phyloP scores from a whole-genome alignment of 2,113 vertebrate species.

The Albula glossodonta region DNA sequence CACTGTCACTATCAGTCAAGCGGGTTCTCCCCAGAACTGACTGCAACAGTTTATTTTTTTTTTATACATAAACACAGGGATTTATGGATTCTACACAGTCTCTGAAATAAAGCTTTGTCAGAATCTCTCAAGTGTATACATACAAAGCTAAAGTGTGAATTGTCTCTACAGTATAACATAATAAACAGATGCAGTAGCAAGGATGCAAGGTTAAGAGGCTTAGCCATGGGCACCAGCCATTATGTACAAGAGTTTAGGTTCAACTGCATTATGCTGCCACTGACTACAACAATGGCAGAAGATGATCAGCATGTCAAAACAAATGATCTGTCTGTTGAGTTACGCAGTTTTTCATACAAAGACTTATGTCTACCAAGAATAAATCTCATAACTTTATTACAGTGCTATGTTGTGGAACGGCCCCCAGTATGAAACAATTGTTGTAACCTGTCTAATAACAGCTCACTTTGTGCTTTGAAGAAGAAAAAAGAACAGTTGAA shows the following conservation, averaged over 20 bases:
- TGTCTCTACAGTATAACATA: not conserved
- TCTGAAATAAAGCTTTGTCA: not conserved
- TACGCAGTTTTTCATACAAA: too few relatives aligned
- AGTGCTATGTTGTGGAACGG: not conserved
- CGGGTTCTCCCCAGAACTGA: slow-evolving; percentile 13
- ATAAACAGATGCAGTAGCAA: not conserved
- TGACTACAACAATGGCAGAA: not conserved
- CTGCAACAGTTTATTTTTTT: not conserved
- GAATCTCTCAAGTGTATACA: not conserved
- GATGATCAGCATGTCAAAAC: too few relatives aligned
- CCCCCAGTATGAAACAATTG: too few relatives aligned
- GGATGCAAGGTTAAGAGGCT: not conserved
- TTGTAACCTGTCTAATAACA: too few relatives aligned
- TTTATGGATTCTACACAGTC: not conserved
- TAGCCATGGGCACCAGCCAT: too few relatives aligned
- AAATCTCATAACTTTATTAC: not conserved
- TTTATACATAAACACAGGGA: not conserved
- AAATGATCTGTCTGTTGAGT: not conserved
- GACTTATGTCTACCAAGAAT: not conserved
- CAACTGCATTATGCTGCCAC: not conserved
- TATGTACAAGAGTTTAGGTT: not conserved
- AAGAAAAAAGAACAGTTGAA: not conserved
- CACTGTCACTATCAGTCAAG: slow-evolving; percentile 46
- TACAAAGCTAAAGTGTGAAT: too few relatives aligned
- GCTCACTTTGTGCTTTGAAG: too few relatives aligned